A percentile compares a stretch with the other conserved stretches of the same genome.
Conservation (phyloP, 37 sponge, comb jelly and placozoan genomes). For the Crambe crambe region DNA sequence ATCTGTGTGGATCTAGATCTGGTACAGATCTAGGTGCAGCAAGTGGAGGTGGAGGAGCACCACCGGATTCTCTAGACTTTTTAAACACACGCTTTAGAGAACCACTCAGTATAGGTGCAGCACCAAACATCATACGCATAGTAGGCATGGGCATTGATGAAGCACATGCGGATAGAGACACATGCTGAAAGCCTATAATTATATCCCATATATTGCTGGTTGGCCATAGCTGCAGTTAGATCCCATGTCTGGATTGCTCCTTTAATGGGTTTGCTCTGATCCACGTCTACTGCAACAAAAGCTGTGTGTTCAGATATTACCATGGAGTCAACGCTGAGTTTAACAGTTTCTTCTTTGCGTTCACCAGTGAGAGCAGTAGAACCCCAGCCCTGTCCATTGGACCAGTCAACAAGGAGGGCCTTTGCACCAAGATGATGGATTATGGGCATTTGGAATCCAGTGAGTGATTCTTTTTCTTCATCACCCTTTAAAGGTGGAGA, state of each 20-base stretch:
- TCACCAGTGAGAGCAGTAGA: background rate
- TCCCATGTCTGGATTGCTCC: conserved; percentile 67
- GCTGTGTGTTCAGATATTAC: conserved; percentile 75
- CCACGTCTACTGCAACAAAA: conserved; percentile 73
- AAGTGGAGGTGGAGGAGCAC: conserved; percentile 9
- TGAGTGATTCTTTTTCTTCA: background rate
- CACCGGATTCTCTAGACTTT: background rate
- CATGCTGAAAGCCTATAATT: background rate
- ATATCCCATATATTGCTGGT: conserved; percentile 1
- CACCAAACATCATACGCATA: no score
- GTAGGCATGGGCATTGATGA: no score
- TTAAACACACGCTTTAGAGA: background rate
- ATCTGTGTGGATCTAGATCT: no score
- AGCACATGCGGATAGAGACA: no score
- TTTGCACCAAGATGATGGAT: conserved; percentile 82
- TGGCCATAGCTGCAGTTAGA: conserved; percentile 25
- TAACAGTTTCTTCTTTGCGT: conserved; percentile 41
- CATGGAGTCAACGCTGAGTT: conserved; percentile 66
- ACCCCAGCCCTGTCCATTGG: background rate
- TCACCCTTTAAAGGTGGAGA: background rate
- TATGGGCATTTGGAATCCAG: conserved; percentile 24
- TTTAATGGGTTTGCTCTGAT: conserved; percentile 50
- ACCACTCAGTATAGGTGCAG: background rate
- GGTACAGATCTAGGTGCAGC: background rate
- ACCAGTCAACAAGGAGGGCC: conserved; percentile 58